Base-by-base conservation (phyloP, 2,113 vertebrate genomes). In the Vicugna pacos region DNA sequence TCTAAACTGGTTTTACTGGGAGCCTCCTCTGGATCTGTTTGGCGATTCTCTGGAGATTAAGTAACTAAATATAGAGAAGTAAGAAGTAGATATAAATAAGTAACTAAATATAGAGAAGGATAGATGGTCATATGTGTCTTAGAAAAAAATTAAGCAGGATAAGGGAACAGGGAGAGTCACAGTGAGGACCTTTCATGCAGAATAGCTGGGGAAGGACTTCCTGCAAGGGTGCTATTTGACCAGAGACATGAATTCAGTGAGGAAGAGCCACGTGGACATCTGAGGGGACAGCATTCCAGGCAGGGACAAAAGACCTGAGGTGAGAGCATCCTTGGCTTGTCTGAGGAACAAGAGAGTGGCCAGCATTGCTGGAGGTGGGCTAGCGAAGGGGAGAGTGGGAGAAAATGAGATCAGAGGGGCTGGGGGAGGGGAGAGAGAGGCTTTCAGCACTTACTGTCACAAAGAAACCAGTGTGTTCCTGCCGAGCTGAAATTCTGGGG, bases 1-100 rank as follows among this genome's bases (percentile, higher is more conserved):
- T 88, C 72, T 93, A 86, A 83, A 89, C 22, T 42, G 35, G 32
- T 64, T 85, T 94, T 48, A 35, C 30, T 62, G 64, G 54, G 17
- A 82, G 14, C 15, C n/a, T 88, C 54, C 42, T 26, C 72, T 94
- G n/a, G 30, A 69, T 77, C 58, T 84, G 38, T 94, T 91, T 94
- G 52, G 73, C 60, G 35, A 76, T 38, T 77, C 42, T 83, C 80
- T 62, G 30, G 64, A 92, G 65, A 82, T 17, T 83, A 81, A 1
- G 69, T 54, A 67, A 65, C 24, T 64, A 72, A 77, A 79, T 72
- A 77, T 14, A 38, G 10, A 84, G 12, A 91, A 91, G 26, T 42
- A 42, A 42, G 38, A 42, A 42, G 38, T 42, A 42, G 5, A 42
- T 42, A 42, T 42, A 42, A 42, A 42, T 42, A 87, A 82, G 69